A percentile compares a stretch with the other conserved stretches of the same genome.
Conservation (phyloP, 2,113 vertebrate genomes). For the Clarias macrocephalus region DNA sequence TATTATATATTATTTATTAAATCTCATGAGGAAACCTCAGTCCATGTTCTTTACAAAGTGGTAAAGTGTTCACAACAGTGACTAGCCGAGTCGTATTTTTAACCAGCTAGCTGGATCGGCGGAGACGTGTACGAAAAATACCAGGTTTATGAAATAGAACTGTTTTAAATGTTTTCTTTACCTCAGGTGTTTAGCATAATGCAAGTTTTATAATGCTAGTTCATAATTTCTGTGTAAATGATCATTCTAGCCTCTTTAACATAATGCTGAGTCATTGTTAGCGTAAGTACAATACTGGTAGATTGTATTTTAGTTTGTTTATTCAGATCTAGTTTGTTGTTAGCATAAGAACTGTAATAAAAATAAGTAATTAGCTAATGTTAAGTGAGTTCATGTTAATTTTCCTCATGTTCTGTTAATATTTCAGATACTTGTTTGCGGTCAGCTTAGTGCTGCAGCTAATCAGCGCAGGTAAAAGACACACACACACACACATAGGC, state of each 20-base stretch:
- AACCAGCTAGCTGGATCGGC: background rate
- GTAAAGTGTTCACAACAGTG: no score
- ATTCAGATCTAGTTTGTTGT: background rate
- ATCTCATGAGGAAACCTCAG: background rate
- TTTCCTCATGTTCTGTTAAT: background rate
- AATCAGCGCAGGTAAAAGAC: background rate
- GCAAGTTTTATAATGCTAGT: background rate
- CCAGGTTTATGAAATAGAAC: background rate
- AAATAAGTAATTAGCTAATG: background rate
- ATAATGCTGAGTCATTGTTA: background rate
- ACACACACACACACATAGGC: background rate
- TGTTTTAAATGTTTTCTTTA: background rate
- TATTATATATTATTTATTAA: background rate
- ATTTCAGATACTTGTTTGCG: background rate
- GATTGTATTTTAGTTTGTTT: background rate
- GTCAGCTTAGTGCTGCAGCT: background rate
- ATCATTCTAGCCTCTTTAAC: background rate
- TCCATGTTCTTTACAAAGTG: background rate
- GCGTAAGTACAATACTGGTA: background rate
- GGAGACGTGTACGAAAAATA: background rate
- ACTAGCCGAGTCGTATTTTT: background rate
- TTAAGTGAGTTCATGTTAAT: background rate
- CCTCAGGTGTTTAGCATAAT: background rate
- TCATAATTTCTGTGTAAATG: background rate
- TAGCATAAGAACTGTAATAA: background rate